Base-by-base conservation (phyloP, 2,888 invertebrate genomes). In the Platynereis dumerilii region DNA sequence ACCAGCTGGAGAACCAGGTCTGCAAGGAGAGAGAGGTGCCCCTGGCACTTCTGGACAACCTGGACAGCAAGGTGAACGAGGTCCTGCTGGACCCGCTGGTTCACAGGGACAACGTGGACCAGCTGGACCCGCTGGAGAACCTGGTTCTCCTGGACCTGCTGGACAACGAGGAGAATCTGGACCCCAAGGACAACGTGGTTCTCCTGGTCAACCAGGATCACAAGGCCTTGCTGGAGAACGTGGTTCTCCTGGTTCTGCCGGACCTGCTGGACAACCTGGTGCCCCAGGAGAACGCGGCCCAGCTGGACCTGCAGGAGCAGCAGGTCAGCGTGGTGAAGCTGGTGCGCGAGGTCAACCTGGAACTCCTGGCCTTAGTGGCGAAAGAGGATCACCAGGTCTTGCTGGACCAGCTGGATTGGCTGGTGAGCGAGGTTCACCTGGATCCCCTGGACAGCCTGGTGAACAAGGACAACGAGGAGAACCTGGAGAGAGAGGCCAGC, bases 41-140 rank as follows among this genome's bases (percentile, higher is more conserved):
- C 54, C 57, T 10, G 72, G 72, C 26, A 39, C 29, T 2, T 44
- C 58, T n/a, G 72, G 72, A 34, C 64, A 54, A 34, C 56, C 28
- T 39, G 67, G 67, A 55, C 67, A 34, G 26, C 20, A 55, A 7
- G 67, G 67, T 45, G 55, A 45, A n/a, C 15, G 22, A 44, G 67
- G 67, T 29, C 55, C 58, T n/a, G 28, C 67, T 48, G 69, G 69
- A 65, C 56, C 42, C 10, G 42, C 55, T 39, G 69, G 69, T 27
- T 28, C 44, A 24, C 42, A 39, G 1, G 67, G 59, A 45, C 15
- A 39, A 29, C 20, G 56, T 7, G 66, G 66, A 39, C 28, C 22
- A 20, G 26, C 58, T 28, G 68, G 68, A 58, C 57, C 28, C n/a
- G 12, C 63, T 54, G 72, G 72, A 42, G 58, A 48, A 60, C 29